Conservation (phyloP, 2,113 vertebrate species). For the Labeo rohita region DNA sequence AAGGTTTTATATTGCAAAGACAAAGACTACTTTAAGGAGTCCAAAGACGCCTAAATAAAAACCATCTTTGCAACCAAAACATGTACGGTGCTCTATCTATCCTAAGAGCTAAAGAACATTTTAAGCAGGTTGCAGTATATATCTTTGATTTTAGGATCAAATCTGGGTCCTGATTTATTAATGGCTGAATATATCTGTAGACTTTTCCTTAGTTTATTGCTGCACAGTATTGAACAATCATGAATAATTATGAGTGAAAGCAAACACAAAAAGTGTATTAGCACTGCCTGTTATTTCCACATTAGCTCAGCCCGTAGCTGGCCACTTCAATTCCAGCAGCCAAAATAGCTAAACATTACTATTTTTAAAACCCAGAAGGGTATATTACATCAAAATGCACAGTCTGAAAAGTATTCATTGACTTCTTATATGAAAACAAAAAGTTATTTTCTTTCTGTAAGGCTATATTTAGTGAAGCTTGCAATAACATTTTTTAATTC, state of each 20-base stretch:
- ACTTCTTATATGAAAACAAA: background rate
- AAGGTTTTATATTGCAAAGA: conserved; percentile 26
- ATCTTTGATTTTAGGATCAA: background rate
- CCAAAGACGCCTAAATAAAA: background rate
- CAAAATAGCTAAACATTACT: background rate
- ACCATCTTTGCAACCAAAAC: background rate
- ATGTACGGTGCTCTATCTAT: background rate
- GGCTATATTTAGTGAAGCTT: background rate
- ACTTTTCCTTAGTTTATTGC: background rate
- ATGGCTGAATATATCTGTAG: background rate
- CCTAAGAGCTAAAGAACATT: background rate
- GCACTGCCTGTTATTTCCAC: no score
- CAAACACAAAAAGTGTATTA: no score
- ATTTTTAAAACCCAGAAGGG: background rate
- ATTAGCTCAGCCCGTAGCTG: no score
- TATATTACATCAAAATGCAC: background rate
- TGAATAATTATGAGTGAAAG: no score
- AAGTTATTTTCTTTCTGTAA: background rate
- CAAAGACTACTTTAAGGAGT: background rate
- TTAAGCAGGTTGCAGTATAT: background rate
- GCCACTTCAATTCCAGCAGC: no score
- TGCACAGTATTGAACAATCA: background rate
- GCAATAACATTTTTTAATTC: no score
- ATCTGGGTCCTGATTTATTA: background rate
- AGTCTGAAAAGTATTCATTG: background rate